Evolutionary conservation across 2,113 vertebrate species (phyloP), one percentile per base, ranked within the genome.

Genomic region (Paratilapia polleni): DNA sequence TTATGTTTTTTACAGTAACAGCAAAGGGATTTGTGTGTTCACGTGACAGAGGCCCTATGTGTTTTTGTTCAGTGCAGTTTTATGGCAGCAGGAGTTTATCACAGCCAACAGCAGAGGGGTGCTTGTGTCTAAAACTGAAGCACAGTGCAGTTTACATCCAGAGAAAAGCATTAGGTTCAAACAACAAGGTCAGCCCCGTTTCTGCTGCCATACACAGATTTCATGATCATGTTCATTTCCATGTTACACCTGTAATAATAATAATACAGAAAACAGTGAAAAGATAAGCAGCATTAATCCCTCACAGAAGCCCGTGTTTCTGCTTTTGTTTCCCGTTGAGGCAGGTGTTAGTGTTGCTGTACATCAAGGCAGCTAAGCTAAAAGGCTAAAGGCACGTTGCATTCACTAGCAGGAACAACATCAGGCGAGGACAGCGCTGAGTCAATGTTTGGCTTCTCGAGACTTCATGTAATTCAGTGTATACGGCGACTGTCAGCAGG

Each of bases 371-470:
- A 56, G 75, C 80, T 6, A 74, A 80, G 82, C 78, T 83, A 15
- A 70, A 31, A 70, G 66, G 20, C 66, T 20, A 43, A 91, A 92
- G 90, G 90, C 89, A 84, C 76, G 15, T 26, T 64, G 43, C 80
- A 28, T 83, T 84, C 26, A 85, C 81, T 80, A 61, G 54, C 60
- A 49, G 28, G n/a, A 47, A 43, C 8, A 41, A 58, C 2, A 1
- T 61, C 49, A 1, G 70, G 17, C 4, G 17, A 52, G 63, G 64
- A 56, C 81, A 83, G 73, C 1, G 28, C 43, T 5, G 41, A 64
- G 74, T 31, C 6, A 73, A 0, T 73, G 26, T 70, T 76, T 0
- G 4, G 78, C 75, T 64, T 76, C 31, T 58, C 4, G 0, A 84
- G 66, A 64, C 43, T 54, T 31, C 13, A 43, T 20, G 52, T 70